Conservation (phyloP, 2,888 invertebrate species). For the Xanthia togata region DNA sequence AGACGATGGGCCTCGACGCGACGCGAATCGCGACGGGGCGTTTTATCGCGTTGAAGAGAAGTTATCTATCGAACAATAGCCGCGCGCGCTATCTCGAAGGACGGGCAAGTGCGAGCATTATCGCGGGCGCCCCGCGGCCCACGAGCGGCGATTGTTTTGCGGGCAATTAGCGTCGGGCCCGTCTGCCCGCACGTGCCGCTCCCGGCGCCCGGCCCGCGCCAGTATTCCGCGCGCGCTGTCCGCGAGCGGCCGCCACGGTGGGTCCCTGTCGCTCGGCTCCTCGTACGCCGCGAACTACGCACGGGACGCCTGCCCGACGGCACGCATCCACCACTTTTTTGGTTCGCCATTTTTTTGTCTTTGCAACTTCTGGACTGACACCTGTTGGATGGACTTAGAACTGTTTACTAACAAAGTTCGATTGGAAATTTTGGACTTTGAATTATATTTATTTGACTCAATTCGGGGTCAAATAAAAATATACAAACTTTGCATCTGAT, state of each 20-base stretch:
- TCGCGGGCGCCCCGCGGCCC: constrained; percentile 73
- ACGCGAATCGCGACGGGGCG: constrained; percentile 40
- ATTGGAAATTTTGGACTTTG: constrained; percentile 35
- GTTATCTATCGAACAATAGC: constrained; percentile 74
- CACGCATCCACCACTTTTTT: constrained; percentile 60
- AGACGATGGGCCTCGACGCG: constrained; percentile 13
- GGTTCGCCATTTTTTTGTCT: constrained; percentile 56
- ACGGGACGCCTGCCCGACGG: constrained; percentile 70
- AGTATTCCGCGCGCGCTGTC: constrained; percentile 87
- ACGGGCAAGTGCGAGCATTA: constrained; percentile 76
- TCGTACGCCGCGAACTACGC: constrained; percentile 65
- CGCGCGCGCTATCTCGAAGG: constrained; percentile 75
- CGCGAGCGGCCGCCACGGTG: constrained; percentile 83
- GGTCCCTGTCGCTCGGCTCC: constrained; percentile 64
- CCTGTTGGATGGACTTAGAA: constrained; percentile 60
- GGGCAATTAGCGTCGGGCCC: constrained; percentile 85
- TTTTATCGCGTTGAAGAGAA: constrained; percentile 52
- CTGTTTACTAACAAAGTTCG: constrained; percentile 57
- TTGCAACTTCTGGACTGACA: constrained; percentile 53
- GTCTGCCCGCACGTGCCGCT: constrained; percentile 82
- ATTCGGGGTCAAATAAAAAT: constrained; percentile 24
- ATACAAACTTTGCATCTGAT: constrained; percentile 15
- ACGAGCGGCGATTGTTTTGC: constrained; percentile 88
- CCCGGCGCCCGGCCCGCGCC: constrained; percentile 68
- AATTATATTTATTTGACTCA: constrained; percentile 37